A percentile compares a stretch with the other conserved stretches of the same genome.
These are phyloP conservation scores for Eulemur coronatus DNA, from an alignment of 2,797 vertebrate species.

Conservation along the genomic window DNA sequence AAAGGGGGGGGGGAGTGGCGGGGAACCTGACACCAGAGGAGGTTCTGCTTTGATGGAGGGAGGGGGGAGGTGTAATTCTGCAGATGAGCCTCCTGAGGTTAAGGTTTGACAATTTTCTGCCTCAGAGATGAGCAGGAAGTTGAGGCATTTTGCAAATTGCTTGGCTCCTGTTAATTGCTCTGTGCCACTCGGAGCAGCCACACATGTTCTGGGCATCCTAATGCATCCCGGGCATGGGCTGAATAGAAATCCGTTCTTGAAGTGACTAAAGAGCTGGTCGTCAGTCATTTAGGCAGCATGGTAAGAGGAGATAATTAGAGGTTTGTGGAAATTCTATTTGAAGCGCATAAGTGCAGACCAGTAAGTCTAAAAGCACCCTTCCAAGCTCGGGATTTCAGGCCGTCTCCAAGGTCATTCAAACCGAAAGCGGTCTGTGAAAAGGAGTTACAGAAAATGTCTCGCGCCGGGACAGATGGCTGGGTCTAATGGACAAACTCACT, in stretches of 20 bases:
- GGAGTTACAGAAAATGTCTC: neutral
- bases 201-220: slow-evolving; percentile 25
- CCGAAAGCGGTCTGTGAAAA: neutral
- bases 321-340: slow-evolving; percentile 65
- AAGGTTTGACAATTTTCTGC: slow-evolving; percentile 46
- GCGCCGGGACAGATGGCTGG: slow-evolving; percentile 55
- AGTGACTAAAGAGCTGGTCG: slow-evolving; percentile 32
- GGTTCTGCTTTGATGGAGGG: slow-evolving; percentile 22
- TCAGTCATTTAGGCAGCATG: slow-evolving; percentile 59
- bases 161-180: slow-evolving; percentile 48
- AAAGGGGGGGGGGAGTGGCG: slow-evolving; percentile 42
- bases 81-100: slow-evolving; percentile 58
- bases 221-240: neutral
- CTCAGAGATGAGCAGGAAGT: slow-evolving; percentile 55
- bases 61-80: slow-evolving; percentile 40
- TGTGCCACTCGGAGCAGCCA: neutral
- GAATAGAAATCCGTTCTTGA: slow-evolving; percentile 63
- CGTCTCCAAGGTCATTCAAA: slow-evolving; percentile 72
- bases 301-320: slow-evolving; percentile 66
- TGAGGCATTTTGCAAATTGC: slow-evolving; percentile 61
- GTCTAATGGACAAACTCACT: slow-evolving; percentile 22
- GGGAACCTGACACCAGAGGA: slow-evolving; percentile 69
- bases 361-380: slow-evolving; percentile 51
- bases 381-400: neutral
- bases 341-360: slow-evolving; percentile 31